Base-by-base conservation (phyloP, 2,797 vertebrate genomes). In the Enteromius anoplus region DNA sequence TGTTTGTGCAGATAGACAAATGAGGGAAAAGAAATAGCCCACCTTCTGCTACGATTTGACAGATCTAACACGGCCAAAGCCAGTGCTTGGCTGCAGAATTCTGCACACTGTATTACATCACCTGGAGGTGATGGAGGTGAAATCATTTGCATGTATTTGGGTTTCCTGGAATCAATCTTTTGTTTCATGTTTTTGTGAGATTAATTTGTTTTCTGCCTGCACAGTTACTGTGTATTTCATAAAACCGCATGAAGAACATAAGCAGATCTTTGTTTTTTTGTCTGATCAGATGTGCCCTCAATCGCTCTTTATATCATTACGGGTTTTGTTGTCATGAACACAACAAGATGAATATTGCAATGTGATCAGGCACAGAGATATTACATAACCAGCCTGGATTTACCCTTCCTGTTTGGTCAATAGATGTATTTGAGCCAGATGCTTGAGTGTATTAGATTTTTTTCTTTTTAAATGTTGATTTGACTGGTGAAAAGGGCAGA, bases 121-220 rank as follows among this genome's bases (percentile, higher is more conserved):
- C 4, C 11, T 53, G 26, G n/a, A 58, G 26, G 21, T 82, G 72
- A 82, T 82, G 17, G 23, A 75, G 60, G 62, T 32, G 17, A 68
- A 68, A 42, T 75, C 17, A 55, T 75, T 65, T 32, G n/a, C 34
- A 82, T 68, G 17, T 55, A 68, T 76, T 75, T 53, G 23, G 32
- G 58, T 19, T 82, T 82, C 47, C n/a, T 53, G 45, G 34, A 75
- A 66, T 68, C 70, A 82, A 60, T 82, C 19, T 68, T 34, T 82
- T 82, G 71, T 66, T 82, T 75, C 23, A 76, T 58, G 62, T 82
- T 82, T 73, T 55, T 75, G 64, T 6, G 58, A 68, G 23, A 82
- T 76, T 76, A 7, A 76, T 58, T 68, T 55, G 0, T 68, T 82
- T 75, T 76, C 17, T 32, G 62, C 34, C 58, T 53, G 70, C 55